Evolutionary conservation across 2,113 vertebrate species (phyloP), one percentile per base, ranked within the genome.

Genomic region (Ranitomeya variabilis): DNA sequence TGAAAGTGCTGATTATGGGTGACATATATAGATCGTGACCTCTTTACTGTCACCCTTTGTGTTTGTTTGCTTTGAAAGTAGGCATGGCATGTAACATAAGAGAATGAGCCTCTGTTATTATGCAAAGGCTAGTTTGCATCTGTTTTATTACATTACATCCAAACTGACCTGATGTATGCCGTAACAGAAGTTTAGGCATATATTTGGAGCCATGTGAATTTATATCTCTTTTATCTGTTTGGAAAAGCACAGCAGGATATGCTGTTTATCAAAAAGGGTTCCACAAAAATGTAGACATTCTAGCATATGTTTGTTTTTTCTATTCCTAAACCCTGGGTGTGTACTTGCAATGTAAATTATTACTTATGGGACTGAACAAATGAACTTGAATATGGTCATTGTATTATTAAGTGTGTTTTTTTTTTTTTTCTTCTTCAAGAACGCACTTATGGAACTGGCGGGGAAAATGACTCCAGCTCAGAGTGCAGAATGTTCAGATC

Each of bases 401-500:
- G 10, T 19, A 64, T 15, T 64, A 16, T 15, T 64, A 16, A 23
- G 23, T 10, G 0, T 87, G 89, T 80, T 26, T 64, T n/a, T 45
- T 64, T n/a, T n/a, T n/a, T 15, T 19, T 90, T 78, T 83, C 18
- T 13, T 73, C 80, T 91, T 85, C 80, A 79, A 96, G 95, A 93
- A 92, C 15, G 93, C 94, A 1, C 89, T 96, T 6, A 18, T 95
- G 85, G 87, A 91, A 51, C 93, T 96, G 23, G 92, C 93, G 79
- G 90, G 26, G n/a, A 95, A 91, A 90, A 86, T 94, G 89, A 93
- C 89, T 4, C 57, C 91, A 77, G 26, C 13, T 6, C 93, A 94
- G 10, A 87, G 89, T 23, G 81, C 7, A 1, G 80, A 90, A 66
- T 93, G 92, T 71, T 93, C 94, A 23, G 95, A 97, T 86, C 97